Conservation (phyloP, 2,113 vertebrate genomes). For the Marmota flaviventris region DNA sequence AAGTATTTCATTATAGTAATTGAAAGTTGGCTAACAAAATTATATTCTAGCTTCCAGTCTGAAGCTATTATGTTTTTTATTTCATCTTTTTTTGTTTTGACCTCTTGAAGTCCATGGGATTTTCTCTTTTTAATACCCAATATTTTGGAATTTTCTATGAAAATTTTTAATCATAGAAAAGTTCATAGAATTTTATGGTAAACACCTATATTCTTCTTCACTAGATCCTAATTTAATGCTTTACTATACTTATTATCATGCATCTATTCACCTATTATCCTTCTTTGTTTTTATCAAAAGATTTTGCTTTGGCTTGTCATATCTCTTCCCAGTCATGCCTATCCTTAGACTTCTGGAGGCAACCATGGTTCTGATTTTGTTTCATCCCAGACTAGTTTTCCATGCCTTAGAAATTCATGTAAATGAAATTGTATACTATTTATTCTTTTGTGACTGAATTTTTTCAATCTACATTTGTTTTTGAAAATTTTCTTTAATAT, state of each 20-base stretch:
- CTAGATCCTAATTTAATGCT: not conserved
- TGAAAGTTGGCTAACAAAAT: not conserved
- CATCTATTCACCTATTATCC: not conserved
- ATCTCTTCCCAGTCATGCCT: not conserved
- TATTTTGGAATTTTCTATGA: not conserved
- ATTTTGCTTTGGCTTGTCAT: not conserved
- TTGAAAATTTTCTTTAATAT: not conserved
- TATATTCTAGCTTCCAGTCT: not conserved
- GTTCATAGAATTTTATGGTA: not conserved
- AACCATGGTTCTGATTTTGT: not conserved
- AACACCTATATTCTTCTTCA: not conserved
- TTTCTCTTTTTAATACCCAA: not conserved
- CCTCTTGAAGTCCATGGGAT: not conserved
- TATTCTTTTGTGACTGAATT: not conserved
- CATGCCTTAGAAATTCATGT: not conserved
- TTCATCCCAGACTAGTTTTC: not conserved
- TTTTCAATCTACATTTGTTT: not conserved
- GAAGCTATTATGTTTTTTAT: not conserved
- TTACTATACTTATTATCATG: not conserved
- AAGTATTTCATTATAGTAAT: not conserved
- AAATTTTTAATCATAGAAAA: not conserved
- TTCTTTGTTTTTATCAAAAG: not conserved
- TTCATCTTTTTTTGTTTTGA: not conserved
- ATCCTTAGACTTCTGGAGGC: not conserved
- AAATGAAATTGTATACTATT: not conserved